Evolutionary conservation across 2,888 invertebrate species (phyloP).

Genomic region (Cynaeus angustus): DNA sequence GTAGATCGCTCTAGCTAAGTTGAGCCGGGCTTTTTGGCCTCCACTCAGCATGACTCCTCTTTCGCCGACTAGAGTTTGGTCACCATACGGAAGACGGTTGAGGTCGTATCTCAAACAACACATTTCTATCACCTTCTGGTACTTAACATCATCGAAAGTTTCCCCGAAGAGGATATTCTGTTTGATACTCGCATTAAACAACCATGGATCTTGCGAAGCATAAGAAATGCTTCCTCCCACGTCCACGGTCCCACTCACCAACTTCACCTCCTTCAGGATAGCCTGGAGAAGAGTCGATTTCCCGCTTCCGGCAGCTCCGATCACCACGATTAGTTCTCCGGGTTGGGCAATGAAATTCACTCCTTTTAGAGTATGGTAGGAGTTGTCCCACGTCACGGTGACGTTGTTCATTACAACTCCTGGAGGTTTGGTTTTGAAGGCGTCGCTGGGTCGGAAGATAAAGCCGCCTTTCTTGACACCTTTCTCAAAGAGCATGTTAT

Average conservation of each 20-base stretch:
- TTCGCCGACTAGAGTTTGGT: slow-evolving; percentile 41
- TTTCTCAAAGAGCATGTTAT: neutral
- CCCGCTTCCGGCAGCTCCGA: slow-evolving; percentile 4
- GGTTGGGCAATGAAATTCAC: neutral
- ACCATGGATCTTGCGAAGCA: slow-evolving; percentile 44
- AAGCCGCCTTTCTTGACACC: too few species aligned
- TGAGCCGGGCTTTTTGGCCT: slow-evolving; percentile 43
- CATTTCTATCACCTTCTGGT: slow-evolving; percentile 40
- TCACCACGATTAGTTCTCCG: neutral
- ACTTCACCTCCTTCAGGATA: neutral
- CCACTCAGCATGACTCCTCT: slow-evolving; percentile 44
- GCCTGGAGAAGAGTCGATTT: slow-evolving; percentile 3
- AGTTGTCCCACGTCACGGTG: neutral
- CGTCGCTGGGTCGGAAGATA: neutral
- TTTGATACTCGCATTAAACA: slow-evolving; percentile 42
- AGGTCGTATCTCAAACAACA: slow-evolving; percentile 44
- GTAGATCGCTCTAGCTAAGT: slow-evolving; percentile 47
- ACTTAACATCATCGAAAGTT: slow-evolving; percentile 28
- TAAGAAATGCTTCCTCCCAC: slow-evolving; percentile 40
- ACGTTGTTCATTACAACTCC: neutral
- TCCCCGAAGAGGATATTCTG: slow-evolving; percentile 47
- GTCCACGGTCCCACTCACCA: slow-evolving; percentile 21
- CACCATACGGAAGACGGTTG: slow-evolving; percentile 27
- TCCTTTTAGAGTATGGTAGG: too few species aligned
- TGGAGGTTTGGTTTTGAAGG: neutral